Evolutionary conservation across 2,888 invertebrate species (phyloP).

Genomic region (Coelopa pilipes): DNA sequence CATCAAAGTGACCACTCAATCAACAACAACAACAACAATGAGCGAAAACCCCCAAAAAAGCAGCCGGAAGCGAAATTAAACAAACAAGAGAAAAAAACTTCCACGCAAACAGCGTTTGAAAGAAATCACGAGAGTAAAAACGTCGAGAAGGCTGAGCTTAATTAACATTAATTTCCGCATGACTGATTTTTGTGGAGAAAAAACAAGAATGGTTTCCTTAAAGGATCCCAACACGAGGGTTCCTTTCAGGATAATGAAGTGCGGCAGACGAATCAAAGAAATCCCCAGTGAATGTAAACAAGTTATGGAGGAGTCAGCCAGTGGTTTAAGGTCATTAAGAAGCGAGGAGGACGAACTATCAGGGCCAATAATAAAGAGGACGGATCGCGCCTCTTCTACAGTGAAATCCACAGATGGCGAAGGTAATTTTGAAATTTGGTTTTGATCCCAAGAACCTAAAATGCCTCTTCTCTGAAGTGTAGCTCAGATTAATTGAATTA

Average conservation of each 20-base stretch:
- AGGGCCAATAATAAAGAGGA: too few species aligned
- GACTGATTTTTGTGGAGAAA: constrained; percentile 53
- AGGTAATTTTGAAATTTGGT: too few species aligned
- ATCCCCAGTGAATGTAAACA: constrained; percentile 24
- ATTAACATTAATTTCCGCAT: constrained; percentile 64
- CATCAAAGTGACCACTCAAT: constrained; percentile 62
- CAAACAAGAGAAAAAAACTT: constrained; percentile 22
- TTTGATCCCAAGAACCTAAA: neutral
- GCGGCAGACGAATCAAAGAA: constrained; percentile 20
- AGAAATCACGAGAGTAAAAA: constrained; percentile 33
- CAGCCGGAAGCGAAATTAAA: neutral
- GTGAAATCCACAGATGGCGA: too few species aligned
- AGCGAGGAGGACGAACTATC: too few species aligned
- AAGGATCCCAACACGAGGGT: neutral
- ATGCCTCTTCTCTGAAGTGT: neutral
- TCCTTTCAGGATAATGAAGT: constrained; percentile 37
- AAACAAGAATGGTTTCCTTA: neutral
- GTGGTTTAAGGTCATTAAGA: too few species aligned
- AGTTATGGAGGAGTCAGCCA: too few species aligned
- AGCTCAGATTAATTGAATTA: too few species aligned
- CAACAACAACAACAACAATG: constrained; percentile 40
- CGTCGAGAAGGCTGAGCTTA: constrained; percentile 45
- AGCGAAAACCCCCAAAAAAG: neutral
- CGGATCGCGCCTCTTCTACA: too few species aligned
- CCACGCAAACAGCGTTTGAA: constrained; percentile 31